Conservation (phyloP, 2,113 vertebrate species). For the Thunnus maccoyii region DNA sequence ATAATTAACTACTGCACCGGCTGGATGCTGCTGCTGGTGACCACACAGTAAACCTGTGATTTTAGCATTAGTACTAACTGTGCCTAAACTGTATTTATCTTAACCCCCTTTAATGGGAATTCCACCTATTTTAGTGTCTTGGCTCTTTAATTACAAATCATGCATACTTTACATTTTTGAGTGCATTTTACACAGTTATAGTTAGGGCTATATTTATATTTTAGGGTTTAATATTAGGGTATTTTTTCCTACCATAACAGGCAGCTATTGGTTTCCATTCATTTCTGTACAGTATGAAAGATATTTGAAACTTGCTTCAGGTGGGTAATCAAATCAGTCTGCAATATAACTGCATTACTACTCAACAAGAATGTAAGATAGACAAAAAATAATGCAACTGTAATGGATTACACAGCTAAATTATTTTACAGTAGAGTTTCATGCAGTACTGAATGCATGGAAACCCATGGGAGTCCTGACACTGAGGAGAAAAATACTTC, state of each 20-base stretch:
- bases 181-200: neutral
- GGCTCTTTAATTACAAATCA: neutral
- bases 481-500: neutral
- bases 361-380: neutral
- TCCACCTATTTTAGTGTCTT: conserved; percentile 18
- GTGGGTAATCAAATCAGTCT: too few species aligned
- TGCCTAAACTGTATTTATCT: conserved; percentile 55
- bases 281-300: neutral
- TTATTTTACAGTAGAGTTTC: neutral
- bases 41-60: conserved; percentile 18
- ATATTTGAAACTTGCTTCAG: too few species aligned
- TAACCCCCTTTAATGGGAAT: conserved; percentile 43
- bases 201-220: neutral
- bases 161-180: conserved; percentile 10
- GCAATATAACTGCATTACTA: neutral
- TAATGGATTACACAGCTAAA: neutral
- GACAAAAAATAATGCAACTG: neutral
- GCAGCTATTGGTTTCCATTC: neutral
- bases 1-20: neutral
- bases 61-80: conserved; percentile 53
- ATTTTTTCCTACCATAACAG: neutral
- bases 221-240: neutral
- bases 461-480: neutral
- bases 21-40: neutral
- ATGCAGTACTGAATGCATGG: neutral